A percentile compares a stretch with the other conserved stretches of the same genome.
Evolutionary conservation across 2,113 vertebrate species (phyloP).

Genomic region (Gymnorhina tibicen): DNA sequence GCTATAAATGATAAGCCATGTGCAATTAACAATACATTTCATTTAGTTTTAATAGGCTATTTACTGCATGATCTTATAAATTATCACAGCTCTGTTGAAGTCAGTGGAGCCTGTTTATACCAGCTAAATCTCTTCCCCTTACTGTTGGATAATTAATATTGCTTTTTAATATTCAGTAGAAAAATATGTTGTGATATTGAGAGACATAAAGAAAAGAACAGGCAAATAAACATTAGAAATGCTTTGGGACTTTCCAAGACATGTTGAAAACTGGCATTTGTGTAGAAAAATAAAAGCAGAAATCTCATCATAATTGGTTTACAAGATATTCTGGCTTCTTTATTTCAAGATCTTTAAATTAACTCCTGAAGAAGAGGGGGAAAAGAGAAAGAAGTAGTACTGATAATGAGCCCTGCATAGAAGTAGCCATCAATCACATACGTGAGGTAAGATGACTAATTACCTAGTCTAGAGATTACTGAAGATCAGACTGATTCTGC

Average conservation of each 20-base stretch:
- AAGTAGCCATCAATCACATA: background rate
- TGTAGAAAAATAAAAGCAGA: background rate
- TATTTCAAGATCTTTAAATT: background rate
- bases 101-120: background rate
- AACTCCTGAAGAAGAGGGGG: background rate
- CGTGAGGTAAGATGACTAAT: background rate
- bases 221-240: background rate
- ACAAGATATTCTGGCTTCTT: background rate
- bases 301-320: background rate
- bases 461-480: background rate
- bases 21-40: background rate
- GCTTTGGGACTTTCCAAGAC: background rate
- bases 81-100: background rate
- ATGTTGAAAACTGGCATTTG: background rate
- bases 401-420: background rate
- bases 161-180: conserved; percentile 6
- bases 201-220: background rate
- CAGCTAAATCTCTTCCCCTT: background rate
- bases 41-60: conserved; percentile 36
- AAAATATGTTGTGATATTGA: background rate
- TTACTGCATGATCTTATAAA: conserved; percentile 27
- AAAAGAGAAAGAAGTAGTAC: background rate
- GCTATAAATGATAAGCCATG: background rate
- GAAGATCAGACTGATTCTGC: conserved; percentile 18
- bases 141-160: background rate